These are phyloP conservation scores for Silurus lanzhouensis DNA, from an alignment of 2,797 vertebrate genomes.

Conservation along the genomic window DNA sequence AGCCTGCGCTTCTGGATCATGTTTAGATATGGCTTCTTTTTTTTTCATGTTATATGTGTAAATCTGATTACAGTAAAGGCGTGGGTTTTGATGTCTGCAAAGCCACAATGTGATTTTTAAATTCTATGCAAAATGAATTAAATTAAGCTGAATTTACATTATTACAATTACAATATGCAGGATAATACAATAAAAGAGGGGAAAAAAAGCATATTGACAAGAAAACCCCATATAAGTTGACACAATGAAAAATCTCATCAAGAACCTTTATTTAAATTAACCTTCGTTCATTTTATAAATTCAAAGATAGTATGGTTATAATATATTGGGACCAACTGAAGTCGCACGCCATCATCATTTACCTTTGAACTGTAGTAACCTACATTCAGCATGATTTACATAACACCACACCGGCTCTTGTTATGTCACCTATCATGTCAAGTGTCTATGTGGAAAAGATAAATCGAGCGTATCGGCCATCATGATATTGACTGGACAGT, in stretches of 20 bases:
- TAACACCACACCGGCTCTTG: not conserved
- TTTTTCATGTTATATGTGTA: not conserved
- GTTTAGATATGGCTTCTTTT: too few species aligned
- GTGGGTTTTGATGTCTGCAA: not conserved
- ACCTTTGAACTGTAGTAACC: not conserved
- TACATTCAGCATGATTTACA: not conserved
- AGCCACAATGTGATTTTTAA: not conserved
- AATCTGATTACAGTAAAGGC: not conserved
- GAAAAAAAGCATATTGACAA: not conserved
- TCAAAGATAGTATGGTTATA: too few species aligned
- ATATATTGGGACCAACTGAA: not conserved
- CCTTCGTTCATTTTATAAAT: not conserved
- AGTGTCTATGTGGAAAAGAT: not conserved
- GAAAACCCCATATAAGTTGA: not conserved
- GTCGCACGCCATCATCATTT: not conserved
- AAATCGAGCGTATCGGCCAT: not conserved
- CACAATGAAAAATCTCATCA: not conserved
- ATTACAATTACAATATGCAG: not conserved
- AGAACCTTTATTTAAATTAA: not conserved
- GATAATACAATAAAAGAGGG: not conserved
- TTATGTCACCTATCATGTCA: conserved; percentile 2
- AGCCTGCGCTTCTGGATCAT: too few species aligned
- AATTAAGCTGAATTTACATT: not conserved
- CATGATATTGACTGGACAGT: conserved; percentile 17
- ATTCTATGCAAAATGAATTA: not conserved